Evolutionary conservation across 2,888 invertebrate species (phyloP).

Genomic region (Drosophila tanythrix): DNA sequence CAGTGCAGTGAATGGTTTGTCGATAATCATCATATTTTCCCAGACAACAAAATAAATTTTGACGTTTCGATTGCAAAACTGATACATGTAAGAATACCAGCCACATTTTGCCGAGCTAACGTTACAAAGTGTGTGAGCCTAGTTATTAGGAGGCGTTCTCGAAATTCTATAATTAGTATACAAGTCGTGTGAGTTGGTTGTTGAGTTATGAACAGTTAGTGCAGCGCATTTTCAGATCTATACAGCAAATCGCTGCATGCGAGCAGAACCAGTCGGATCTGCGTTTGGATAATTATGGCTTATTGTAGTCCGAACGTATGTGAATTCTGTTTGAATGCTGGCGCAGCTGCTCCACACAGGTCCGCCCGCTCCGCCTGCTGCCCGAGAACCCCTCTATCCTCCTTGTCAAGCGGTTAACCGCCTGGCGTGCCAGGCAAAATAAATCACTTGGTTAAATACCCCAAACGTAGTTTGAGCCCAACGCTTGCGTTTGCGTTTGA

Average conservation of each 20-base stretch:
- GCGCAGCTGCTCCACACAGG: constrained; percentile 36
- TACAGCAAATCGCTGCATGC: constrained; percentile 26
- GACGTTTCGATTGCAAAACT: not conserved
- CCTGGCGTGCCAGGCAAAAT: constrained; percentile 72
- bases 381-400: not conserved
- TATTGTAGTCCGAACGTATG: constrained; percentile 62
- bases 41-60: not conserved
- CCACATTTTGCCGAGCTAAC: not conserved
- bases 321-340: constrained; percentile 20
- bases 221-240: constrained; percentile 34
- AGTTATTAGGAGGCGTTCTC: constrained; percentile 13
- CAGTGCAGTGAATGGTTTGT: not conserved
- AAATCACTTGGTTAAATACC: constrained; percentile 78
- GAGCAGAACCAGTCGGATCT: constrained; percentile 52
- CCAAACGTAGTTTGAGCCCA: constrained; percentile 76
- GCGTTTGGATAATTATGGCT: constrained; percentile 75
- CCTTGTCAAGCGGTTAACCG: constrained; percentile 61
- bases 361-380: constrained; percentile 15
- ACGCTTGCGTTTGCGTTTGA: constrained; percentile 43
- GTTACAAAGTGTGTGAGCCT: constrained; percentile 3
- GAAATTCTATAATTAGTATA: constrained; percentile 18
- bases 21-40: not conserved
- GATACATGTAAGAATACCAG: not conserved
- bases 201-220: constrained; percentile 39
- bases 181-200: constrained; percentile 15